Evolutionary conservation across 1,140 invertebrate species (phyloP).

Genomic region (Cydia pomonella): DNA sequence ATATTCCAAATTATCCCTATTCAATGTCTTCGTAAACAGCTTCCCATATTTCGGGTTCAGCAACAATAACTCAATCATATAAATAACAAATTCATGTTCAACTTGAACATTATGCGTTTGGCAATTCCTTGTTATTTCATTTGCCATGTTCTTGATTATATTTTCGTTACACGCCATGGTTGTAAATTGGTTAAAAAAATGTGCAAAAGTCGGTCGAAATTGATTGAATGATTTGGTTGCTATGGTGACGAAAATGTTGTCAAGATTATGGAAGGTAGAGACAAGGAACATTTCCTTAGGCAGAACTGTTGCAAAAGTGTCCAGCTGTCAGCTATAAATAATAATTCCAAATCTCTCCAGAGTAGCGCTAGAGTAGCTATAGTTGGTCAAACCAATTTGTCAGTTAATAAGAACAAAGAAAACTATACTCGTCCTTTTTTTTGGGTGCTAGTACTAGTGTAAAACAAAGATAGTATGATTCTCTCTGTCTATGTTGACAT

Average conservation of each 20-base stretch:
- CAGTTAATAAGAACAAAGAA: too few species aligned
- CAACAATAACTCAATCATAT: slow-evolving; percentile 72
- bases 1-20: slow-evolving; percentile 71
- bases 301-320: too few species aligned
- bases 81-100: slow-evolving; percentile 66
- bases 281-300: too few species aligned
- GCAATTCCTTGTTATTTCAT: slow-evolving; percentile 74
- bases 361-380: too few species aligned
- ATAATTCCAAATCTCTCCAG: too few species aligned
- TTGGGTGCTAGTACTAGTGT: too few species aligned
- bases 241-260: slow-evolving; percentile 36
- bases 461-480: too few species aligned
- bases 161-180: slow-evolving; percentile 73
- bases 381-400: too few species aligned
- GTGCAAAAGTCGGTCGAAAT: slow-evolving; percentile 37
- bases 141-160: slow-evolving; percentile 77
- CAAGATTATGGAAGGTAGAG: too few species aligned
- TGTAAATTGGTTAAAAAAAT: slow-evolving; percentile 37
- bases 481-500: too few species aligned
- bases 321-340: too few species aligned
- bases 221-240: slow-evolving; percentile 41
- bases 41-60: slow-evolving; percentile 80
- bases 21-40: slow-evolving; percentile 67
- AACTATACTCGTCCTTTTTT: too few species aligned
- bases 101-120: slow-evolving; percentile 53